These are phyloP conservation scores for Anoncus sp. DNA, from an alignment of 2,888 invertebrate genomes.

Conservation along the genomic window DNA sequence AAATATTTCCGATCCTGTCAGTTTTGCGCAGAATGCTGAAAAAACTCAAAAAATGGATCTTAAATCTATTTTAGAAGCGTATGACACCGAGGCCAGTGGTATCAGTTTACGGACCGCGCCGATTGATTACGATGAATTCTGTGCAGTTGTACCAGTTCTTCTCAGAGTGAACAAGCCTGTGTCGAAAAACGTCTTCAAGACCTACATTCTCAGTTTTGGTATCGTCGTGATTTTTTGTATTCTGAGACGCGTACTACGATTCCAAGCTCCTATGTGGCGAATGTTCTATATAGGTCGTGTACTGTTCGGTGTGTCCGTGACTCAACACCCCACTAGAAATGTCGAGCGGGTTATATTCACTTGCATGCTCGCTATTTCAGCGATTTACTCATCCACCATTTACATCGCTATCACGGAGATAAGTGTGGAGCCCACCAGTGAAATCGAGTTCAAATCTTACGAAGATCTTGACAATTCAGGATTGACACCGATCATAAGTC, in stretches of 20 bases:
- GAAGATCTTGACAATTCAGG: conserved; percentile 58
- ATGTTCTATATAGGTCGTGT: conserved; percentile 44
- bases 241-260: not conserved
- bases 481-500: conserved; percentile 45
- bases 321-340: conserved; percentile 20
- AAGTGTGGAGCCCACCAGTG: conserved; percentile 22
- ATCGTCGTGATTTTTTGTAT: conserved; percentile 45
- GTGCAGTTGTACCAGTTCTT: conserved; percentile 64
- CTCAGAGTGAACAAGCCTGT: too few species aligned
- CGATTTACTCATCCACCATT: conserved; percentile 57
- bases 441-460: conserved; percentile 44
- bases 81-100: conserved; percentile 35
- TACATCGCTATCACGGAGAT: conserved; percentile 57
- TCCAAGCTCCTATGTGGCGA: conserved; percentile 54
- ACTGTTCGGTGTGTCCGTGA: conserved; percentile 51
- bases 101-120: conserved; percentile 20
- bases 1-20: too few species aligned
- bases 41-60: conserved; percentile 52
- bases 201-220: not conserved
- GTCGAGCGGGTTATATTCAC: conserved; percentile 59
- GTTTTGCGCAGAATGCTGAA: too few species aligned
- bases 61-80: conserved; percentile 3
- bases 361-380: conserved; percentile 54
- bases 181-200: not conserved
- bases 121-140: conserved; percentile 37